Evolutionary conservation across 2,888 invertebrate species (phyloP).

Genomic region (Seira ritae): DNA sequence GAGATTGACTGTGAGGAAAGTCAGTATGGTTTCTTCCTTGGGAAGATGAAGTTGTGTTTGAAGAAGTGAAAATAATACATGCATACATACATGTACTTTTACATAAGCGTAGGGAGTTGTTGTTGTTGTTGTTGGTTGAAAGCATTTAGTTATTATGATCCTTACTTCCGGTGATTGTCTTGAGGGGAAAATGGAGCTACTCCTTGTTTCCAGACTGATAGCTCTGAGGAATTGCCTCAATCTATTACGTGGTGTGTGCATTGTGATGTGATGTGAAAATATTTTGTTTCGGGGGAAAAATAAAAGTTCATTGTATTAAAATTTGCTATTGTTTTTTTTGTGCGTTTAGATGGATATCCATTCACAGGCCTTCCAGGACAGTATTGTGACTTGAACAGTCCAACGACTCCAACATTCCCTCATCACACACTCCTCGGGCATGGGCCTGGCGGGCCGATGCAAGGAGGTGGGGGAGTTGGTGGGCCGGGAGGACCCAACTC

Average conservation of each 20-base stretch:
- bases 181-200: no score
- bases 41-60: no score
- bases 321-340: conserved; percentile 22
- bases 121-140: no score
- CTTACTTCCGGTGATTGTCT: conserved; percentile 36
- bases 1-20: neutral
- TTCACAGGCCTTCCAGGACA: conserved; percentile 71
- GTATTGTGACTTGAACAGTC: conserved; percentile 73
- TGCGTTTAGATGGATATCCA: conserved; percentile 71
- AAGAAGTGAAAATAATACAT: no score
- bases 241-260: no score
- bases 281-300: conserved; percentile 3
- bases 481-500: conserved; percentile 66
- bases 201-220: neutral
- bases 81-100: no score
- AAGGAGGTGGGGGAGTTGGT: conserved; percentile 63
- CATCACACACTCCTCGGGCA: conserved; percentile 68
- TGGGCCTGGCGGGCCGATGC: conserved; percentile 63
- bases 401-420: conserved; percentile 72
- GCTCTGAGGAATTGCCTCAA: neutral
- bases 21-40: neutral
- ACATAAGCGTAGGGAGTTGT: no score
- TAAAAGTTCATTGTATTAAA: neutral
- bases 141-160: no score
- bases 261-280: neutral